Evolutionary conservation across 2,888 invertebrate species (phyloP).

Genomic region (Brenthis daphne): DNA sequence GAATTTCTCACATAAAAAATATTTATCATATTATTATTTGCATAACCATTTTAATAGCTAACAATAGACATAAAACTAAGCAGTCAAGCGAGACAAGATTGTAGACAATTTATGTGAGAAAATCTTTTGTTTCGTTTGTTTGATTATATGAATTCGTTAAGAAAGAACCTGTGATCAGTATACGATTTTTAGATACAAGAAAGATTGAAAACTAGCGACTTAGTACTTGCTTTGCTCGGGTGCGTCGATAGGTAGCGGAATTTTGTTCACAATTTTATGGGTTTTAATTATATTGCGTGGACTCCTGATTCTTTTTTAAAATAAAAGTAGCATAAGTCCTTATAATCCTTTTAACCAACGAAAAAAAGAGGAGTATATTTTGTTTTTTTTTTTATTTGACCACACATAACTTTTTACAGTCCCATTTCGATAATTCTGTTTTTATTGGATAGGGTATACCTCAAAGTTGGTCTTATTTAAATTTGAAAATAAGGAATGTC

Average conservation of each 20-base stretch:
- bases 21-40: conserved; percentile 1
- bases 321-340: too few relatives aligned
- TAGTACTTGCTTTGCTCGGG: too few relatives aligned
- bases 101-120: conserved; percentile 16
- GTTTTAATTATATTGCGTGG: not conserved
- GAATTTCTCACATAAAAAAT: not conserved
- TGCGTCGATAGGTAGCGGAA: too few relatives aligned
- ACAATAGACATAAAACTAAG: conserved; percentile 1
- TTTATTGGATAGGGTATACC: too few relatives aligned
- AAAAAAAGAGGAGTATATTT: too few relatives aligned
- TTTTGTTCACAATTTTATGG: not conserved
- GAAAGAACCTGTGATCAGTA: not conserved
- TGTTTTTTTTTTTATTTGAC: too few relatives aligned
- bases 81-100: conserved; percentile 7
- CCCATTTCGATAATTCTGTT: too few relatives aligned
- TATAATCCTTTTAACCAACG: too few relatives aligned
- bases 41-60: conserved; percentile 12
- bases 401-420: too few relatives aligned
- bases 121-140: conserved; percentile 14
- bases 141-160: not conserved
- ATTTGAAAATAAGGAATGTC: too few relatives aligned
- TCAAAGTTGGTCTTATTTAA: too few relatives aligned
- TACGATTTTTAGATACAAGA: not conserved
- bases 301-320: not conserved
- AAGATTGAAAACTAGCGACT: not conserved